Conservation (phyloP, 1,140 invertebrate genomes). For the Neodiprion fabricii region DNA sequence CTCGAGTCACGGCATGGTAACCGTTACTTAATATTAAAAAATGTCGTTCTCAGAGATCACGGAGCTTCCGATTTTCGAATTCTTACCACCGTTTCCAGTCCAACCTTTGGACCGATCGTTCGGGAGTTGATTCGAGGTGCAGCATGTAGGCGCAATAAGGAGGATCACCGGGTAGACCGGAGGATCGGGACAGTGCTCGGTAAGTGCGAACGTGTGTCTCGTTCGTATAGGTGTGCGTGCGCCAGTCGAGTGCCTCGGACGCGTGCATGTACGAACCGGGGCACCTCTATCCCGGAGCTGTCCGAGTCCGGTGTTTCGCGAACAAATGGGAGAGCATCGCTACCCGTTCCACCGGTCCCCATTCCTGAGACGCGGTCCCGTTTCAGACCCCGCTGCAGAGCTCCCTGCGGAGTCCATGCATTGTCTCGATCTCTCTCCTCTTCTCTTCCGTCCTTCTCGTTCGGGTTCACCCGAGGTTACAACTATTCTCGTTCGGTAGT, state of each 20-base stretch:
- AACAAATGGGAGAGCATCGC: conserved; percentile 59
- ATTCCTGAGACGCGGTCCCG: neutral
- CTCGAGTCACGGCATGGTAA: too few relatives aligned
- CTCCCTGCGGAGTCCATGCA: neutral
- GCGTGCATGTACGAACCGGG: conserved; percentile 35
- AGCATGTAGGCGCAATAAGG: neutral
- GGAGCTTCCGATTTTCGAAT: too few relatives aligned
- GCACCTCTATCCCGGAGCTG: conserved; percentile 40
- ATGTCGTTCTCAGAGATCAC: too few relatives aligned
- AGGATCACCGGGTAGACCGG: neutral
- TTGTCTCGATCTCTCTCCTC: neutral
- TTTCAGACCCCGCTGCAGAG: neutral
- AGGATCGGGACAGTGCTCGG: neutral
- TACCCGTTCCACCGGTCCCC: neutral
- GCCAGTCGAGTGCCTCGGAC: neutral
- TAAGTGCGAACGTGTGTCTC: conserved; percentile 6
- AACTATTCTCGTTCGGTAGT: too few relatives aligned
- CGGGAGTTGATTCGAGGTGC: too few relatives aligned
- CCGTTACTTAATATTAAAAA: too few relatives aligned
- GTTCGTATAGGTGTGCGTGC: neutral
- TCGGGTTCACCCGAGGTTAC: too few relatives aligned
- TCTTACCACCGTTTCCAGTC: too few relatives aligned
- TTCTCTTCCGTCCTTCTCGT: neutral
- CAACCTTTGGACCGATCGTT: too few relatives aligned
- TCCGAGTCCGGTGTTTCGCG: conserved; percentile 55